Evolutionary conservation across 1,140 invertebrate genomes (phyloP).

Genomic region (Drosophila burlai): DNA sequence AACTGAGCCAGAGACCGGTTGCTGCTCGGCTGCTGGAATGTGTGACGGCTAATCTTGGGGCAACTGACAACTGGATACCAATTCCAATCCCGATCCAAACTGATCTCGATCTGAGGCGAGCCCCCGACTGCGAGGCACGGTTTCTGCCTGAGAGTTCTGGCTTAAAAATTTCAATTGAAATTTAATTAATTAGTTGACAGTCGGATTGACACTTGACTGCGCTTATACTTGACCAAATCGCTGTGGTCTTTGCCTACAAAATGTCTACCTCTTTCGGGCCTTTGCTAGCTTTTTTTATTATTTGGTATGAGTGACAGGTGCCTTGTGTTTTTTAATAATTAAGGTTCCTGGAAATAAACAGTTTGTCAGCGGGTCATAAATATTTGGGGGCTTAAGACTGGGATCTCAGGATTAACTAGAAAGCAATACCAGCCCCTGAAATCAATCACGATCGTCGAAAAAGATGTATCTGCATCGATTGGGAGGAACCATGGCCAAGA

Average conservation of each 20-base stretch:
- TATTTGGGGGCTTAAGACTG: background rate
- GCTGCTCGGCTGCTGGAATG: constrained; percentile 64
- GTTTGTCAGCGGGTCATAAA: constrained; percentile 20
- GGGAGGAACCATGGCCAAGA: constrained; percentile 8
- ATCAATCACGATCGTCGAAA: constrained; percentile 65
- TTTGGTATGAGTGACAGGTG: constrained; percentile 59
- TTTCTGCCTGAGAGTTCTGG: constrained; percentile 53
- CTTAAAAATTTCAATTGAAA: constrained; percentile 81
- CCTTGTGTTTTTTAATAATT: constrained; percentile 33
- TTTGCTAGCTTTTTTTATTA: constrained; percentile 11
- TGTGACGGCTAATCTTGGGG: constrained; percentile 83
- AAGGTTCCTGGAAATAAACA: constrained; percentile 61
- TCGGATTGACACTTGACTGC: constrained; percentile 75
- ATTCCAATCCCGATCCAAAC: constrained; percentile 28
- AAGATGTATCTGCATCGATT: constrained; percentile 3
- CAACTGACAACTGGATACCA: constrained; percentile 79
- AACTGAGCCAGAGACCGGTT: constrained; percentile 47
- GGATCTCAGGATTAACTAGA: constrained; percentile 23
- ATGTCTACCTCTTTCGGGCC: constrained; percentile 5
- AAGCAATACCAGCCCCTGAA: constrained; percentile 48
- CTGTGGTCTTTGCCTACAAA: constrained; percentile 23
- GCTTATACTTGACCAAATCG: constrained; percentile 48
- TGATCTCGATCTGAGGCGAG: constrained; percentile 32
- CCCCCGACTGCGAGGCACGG: constrained; percentile 70
- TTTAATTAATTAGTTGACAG: constrained; percentile 84